phyloP scores from a whole-genome alignment of 1,140 invertebrate species.

The Drosophila pruinosa region DNA sequence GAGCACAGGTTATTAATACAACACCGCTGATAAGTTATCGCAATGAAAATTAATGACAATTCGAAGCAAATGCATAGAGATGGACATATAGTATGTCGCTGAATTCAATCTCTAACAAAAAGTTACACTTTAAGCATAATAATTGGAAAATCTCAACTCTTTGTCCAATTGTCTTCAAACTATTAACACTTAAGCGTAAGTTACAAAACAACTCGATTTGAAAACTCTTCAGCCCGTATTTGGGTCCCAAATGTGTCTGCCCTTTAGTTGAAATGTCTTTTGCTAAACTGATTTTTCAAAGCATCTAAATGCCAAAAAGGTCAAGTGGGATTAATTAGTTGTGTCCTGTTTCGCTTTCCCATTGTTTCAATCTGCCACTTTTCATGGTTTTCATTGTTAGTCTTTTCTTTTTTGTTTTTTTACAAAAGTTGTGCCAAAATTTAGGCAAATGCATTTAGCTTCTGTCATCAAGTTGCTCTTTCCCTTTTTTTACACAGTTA shows the following conservation, averaged over 20 bases:
- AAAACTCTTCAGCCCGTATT: not conserved
- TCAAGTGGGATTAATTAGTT: conserved; percentile 48
- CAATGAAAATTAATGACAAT: not conserved
- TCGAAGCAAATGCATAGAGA: not conserved
- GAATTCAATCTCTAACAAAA: no score
- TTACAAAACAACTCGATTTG: not conserved
- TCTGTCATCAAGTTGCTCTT: no score
- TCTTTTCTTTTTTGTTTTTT: not conserved
- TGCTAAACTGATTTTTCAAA: conserved; percentile 34
- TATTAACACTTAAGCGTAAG: conserved; percentile 2
- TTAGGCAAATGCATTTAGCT: not conserved
- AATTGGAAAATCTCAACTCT: not conserved
- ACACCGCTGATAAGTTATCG: not conserved
- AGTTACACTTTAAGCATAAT: no score
- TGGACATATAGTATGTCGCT: no score
- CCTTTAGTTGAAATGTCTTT: not conserved
- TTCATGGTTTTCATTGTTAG: not conserved
- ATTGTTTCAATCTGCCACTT: conserved; percentile 8
- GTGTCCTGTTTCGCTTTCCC: conserved; percentile 10
- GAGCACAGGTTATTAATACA: conserved; percentile 3
- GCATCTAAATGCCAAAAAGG: conserved; percentile 29
- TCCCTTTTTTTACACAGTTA: not conserved
- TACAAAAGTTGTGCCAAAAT: not conserved
- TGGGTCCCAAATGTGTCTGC: conserved; percentile 9
- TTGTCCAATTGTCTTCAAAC: not conserved